Base-by-base conservation (phyloP, 1,140 invertebrate genomes). In the Hormaphis cornu region DNA sequence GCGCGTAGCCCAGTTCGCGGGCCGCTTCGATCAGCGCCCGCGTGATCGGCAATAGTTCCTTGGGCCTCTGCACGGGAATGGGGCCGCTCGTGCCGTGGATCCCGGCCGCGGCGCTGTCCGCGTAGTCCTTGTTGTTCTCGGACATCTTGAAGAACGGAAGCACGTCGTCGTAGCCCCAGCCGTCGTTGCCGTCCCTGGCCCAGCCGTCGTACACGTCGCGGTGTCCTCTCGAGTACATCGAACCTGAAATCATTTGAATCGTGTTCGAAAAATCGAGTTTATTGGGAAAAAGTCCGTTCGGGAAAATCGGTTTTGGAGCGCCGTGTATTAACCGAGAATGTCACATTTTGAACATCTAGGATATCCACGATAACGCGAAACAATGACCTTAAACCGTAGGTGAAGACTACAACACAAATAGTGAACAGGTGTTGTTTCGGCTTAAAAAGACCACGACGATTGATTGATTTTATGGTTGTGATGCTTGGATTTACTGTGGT, bases 151-250 rank as follows among this genome's bases (percentile, higher is more conserved):
- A 86, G 72, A 84, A 86, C 1, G 80, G 80, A 2, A 85, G 74
- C 3, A 84, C 80, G 18, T 84, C 81, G 1, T 83, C 79, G 74
- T 83, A 89, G 20, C 81, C 81, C 87, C 87, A 89, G 0, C 83
- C 83, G 3, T 76, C 69, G 44, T 86, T 86, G 7, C 87, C 87
- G 24, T 76, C 54, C 37, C 78, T 79, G 7, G 81, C 83, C 88
- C 88, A 90, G 10, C 80, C 73, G 73, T 90, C 81, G 74, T 86
- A 90, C 74, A 88, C 84, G 7, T 75, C 74, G 3, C 77, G 79
- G 75, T 87, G 83, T 0, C 86, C 87, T 69, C 87, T 76, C 0
- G 84, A 80, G 74, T 88, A 89, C 40, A 85, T 83, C 84, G 89
- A 86, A 42, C 86, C 86, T 80, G 18, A 50, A 78, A 74, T 28